Evolutionary conservation across 2,888 invertebrate species (phyloP).

Genomic region (Eupithecia subfuscata): DNA sequence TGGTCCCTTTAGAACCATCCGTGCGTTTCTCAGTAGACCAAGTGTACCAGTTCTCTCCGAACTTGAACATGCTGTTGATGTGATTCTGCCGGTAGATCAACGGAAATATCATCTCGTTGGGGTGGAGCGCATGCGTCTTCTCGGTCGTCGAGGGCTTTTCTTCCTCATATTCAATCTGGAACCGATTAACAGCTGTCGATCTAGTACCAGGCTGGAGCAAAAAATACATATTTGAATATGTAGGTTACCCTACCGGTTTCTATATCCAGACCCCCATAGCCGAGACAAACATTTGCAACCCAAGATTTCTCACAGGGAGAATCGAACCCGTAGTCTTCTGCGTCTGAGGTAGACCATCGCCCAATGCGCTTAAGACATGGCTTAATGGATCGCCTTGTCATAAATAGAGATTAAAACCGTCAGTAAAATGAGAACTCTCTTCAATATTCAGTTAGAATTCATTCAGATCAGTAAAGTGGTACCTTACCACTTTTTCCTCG

Average conservation of each 20-base stretch:
- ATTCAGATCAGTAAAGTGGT: not conserved
- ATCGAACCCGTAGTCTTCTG: not conserved
- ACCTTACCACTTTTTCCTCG: constrained; percentile 23
- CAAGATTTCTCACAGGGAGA: not conserved
- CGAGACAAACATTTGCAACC: not conserved
- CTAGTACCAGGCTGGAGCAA: not conserved
- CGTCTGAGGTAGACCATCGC: not conserved
- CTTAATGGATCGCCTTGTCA: not conserved
- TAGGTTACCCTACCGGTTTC: not conserved
- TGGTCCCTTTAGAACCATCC: constrained; percentile 71
- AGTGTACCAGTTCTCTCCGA: constrained; percentile 78
- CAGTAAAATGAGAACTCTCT: not conserved
- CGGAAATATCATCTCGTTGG: constrained; percentile 76
- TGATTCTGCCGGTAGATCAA: constrained; percentile 74
- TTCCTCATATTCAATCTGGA: constrained; percentile 60
- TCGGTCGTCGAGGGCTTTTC: constrained; percentile 59
- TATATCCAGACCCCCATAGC: not conserved
- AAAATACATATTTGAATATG: not conserved
- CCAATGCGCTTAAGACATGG: not conserved
- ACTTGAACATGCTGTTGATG: constrained; percentile 79
- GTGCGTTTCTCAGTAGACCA: constrained; percentile 73
- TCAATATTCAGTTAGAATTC: not conserved
- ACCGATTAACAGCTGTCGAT: constrained; percentile 3
- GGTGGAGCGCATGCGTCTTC: constrained; percentile 63
- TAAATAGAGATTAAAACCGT: not conserved